Percentiles rank a stretch among this genome's conserved stretches.
Evolutionary conservation across 2,888 invertebrate genomes (phyloP).

Genomic region (Caenorhabditis zanzibari): DNA sequence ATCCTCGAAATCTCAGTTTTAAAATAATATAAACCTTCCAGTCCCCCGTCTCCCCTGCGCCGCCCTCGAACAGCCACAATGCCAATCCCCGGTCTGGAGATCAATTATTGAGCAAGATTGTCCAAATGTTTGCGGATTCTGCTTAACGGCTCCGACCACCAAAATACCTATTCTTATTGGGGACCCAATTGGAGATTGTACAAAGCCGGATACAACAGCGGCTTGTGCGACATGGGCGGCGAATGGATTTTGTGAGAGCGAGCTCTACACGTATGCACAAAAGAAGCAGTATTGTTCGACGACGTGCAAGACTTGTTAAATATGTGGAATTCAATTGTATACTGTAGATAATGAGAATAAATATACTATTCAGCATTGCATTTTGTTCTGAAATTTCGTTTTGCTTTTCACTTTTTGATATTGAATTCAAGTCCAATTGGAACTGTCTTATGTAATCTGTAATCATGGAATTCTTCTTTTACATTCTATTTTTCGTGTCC

Average conservation of each 20-base stretch:
- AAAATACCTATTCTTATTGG: neutral
- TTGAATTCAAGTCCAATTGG: too few species aligned
- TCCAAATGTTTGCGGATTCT: slow-evolving; percentile 10
- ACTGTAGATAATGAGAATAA: too few species aligned
- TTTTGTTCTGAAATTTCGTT: too few species aligned
- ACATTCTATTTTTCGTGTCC: too few species aligned
- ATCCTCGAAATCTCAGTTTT: too few species aligned
- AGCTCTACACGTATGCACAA: slow-evolving; percentile 4
- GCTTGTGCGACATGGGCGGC: slow-evolving; percentile 8
- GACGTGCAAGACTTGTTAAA: slow-evolving; percentile 23
- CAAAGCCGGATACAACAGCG: neutral
- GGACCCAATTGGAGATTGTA: too few species aligned
- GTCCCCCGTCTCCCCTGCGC: slow-evolving; percentile 5
- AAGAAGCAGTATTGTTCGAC: slow-evolving; percentile 1
- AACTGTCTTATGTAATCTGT: too few species aligned
- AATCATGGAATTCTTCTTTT: too few species aligned
- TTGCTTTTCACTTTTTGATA: too few species aligned
- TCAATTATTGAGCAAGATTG: neutral
- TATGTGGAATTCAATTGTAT: neutral
- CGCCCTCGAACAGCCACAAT: neutral
- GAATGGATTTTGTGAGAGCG: slow-evolving; percentile 13
- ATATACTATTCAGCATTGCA: too few species aligned
- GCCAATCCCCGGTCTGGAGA: neutral
- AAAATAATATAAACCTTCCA: neutral
- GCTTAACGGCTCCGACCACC: neutral